Evolutionary conservation across 2,113 vertebrate species (phyloP), one percentile per base, ranked within the genome.

Genomic region (Aegypius monachus): DNA sequence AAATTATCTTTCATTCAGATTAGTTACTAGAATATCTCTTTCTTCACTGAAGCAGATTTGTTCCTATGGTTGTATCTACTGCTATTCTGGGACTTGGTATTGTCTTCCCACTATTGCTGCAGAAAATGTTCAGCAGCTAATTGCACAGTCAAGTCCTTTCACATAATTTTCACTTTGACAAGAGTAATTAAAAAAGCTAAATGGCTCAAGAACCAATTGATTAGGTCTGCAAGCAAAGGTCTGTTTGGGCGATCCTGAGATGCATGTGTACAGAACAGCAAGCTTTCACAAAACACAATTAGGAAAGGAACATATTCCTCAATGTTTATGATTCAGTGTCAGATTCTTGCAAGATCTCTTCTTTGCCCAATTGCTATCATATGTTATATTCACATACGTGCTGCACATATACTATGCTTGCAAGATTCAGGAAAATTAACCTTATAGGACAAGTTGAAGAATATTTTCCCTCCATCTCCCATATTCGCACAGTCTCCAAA

Each of bases 171-270:
- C 91, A 90, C 87, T 93, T 93, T 96, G 94, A 96, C 97, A 95
- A 97, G 97, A 96, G 94, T 95, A 97, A 97, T 97, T 97, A 96
- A 95, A 96, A 90, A 96, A 96, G 84, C 93, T 96, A 81, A 97
- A 90, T 8, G 0, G 81, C 91, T 97, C 3, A 6, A 95, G 96
- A 96, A 95, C 58, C 93, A 96, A 95, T 93, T 96, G 95, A 97
- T 97, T 90, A 96, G 94, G 95, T 95, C 95, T 95, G 87, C 85
- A 91, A 93, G 93, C 95, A 92, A 82, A 85, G 88, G 88, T 80
- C 81, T 87, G 77, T 95, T 91, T 90, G 66, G 83, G 53, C 7
- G 0, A 93, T 77, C 50, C 45, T 7, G 58, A 82, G 70, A 62
- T 14, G 66, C 91, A 72, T 7, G 17, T 80, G 73, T 21, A 53